phyloP scores from a whole-genome alignment of 2,888 invertebrate species.

The Amblyjoppa proteus region DNA sequence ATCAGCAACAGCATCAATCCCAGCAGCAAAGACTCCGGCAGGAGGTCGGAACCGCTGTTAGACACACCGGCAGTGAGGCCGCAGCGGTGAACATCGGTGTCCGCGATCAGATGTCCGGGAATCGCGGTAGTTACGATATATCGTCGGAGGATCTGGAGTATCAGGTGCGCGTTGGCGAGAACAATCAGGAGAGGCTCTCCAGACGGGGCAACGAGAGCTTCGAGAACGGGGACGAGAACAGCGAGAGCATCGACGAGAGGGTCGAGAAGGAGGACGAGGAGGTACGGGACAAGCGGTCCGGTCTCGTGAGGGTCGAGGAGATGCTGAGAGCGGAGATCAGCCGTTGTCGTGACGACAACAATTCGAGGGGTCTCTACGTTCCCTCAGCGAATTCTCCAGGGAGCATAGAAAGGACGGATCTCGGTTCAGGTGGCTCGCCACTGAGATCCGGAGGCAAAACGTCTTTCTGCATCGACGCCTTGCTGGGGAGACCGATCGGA shows the following conservation, averaged over 20 bases:
- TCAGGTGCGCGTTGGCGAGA: not conserved
- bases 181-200: not conserved
- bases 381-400: constrained; percentile 28
- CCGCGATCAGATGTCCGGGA: constrained; percentile 24
- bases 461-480: constrained; percentile 96
- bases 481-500: constrained; percentile 88
- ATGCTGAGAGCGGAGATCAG: constrained; percentile 63
- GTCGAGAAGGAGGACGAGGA: constrained; percentile 47
- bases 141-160: constrained; percentile 16
- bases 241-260: constrained; percentile 24
- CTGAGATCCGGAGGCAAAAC: constrained; percentile 86
- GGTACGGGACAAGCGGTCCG: constrained; percentile 66
- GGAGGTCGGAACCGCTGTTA: constrained; percentile 29
- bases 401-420: constrained; percentile 49
- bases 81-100: constrained; percentile 32
- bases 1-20: constrained; percentile 50
- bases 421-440: constrained; percentile 45
- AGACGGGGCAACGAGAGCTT: constrained; percentile 22
- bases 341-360: constrained; percentile 59
- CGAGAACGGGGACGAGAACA: constrained; percentile 39
- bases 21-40: constrained; percentile 44
- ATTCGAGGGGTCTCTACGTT: constrained; percentile 43
- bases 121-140: constrained; percentile 24
- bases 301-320: constrained; percentile 65
- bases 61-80: constrained; percentile 46